Conservation (phyloP, 1,140 invertebrate genomes). For the Dendroctonus valens region DNA sequence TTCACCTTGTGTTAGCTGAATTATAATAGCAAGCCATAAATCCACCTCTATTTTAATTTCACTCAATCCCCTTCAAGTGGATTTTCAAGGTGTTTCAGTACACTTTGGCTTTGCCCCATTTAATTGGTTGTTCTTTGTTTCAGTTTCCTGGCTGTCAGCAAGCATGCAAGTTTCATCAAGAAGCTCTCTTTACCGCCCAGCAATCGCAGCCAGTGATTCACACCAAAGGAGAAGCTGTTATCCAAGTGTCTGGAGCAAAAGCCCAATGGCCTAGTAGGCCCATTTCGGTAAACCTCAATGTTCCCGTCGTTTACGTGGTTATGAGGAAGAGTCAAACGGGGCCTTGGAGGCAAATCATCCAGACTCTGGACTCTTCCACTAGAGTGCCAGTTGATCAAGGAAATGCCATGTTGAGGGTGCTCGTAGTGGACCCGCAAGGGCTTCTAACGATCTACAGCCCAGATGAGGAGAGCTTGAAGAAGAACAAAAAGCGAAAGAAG, state of each 20-base stretch:
- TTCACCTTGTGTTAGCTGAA: not conserved
- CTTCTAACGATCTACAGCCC: constrained; percentile 67
- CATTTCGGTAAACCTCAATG: constrained; percentile 49
- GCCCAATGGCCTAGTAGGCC: constrained; percentile 62
- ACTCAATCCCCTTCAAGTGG: not conserved
- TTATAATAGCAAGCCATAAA: not conserved
- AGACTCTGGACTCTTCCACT: constrained; percentile 60
- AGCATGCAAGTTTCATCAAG: constrained; percentile 65
- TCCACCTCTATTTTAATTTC: not conserved
- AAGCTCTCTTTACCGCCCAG: constrained; percentile 56
- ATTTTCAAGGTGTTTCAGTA: not conserved
- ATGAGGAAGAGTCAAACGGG: constrained; percentile 61
- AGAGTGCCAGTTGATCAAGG: constrained; percentile 58
- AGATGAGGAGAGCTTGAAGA: constrained; percentile 52
- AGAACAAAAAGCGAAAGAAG: constrained; percentile 51
- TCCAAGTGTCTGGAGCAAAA: constrained; percentile 57
- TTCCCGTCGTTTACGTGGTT: constrained; percentile 66
- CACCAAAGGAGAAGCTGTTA: constrained; percentile 64
- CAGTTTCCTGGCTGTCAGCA: constrained; percentile 69
- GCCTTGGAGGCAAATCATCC: constrained; percentile 66
- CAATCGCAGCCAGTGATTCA: constrained; percentile 65
- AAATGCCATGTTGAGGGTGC: constrained; percentile 60
- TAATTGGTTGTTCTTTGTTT: constrained; percentile 45
- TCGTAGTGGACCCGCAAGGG: constrained; percentile 64
- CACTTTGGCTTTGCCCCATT: not conserved